phyloP scores from a whole-genome alignment of 2,888 invertebrate genomes.

The Bruchidius siliquastri region DNA sequence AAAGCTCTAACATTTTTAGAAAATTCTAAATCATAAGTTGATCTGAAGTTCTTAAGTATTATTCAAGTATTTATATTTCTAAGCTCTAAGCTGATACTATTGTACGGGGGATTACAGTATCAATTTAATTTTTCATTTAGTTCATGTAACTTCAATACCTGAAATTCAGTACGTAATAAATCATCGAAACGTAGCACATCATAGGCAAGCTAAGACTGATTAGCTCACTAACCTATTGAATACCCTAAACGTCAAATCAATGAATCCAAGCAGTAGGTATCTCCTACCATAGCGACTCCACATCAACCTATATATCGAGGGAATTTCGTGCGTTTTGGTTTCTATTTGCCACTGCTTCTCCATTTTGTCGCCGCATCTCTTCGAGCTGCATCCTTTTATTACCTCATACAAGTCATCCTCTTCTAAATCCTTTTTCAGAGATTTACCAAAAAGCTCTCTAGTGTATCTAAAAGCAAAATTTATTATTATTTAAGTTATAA shows the following conservation, averaged over 20 bases:
- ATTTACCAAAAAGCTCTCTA: conserved; percentile 59
- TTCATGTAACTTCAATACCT: too few relatives aligned
- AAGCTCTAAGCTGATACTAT: too few relatives aligned
- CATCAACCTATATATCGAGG: conserved; percentile 20
- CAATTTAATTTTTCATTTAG: too few relatives aligned
- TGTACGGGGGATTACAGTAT: too few relatives aligned
- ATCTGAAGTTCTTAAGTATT: too few relatives aligned
- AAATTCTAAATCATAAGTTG: too few relatives aligned
- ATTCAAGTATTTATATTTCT: too few relatives aligned
- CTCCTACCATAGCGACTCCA: conserved; percentile 21
- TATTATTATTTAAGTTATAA: background rate
- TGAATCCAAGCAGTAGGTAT: conserved; percentile 18
- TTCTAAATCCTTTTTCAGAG: conserved; percentile 59
- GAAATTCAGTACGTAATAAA: too few relatives aligned
- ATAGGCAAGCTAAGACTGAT: too few relatives aligned
- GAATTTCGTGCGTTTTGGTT: conserved; percentile 12
- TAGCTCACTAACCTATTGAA: conserved; percentile 21
- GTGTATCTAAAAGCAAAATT: conserved; percentile 55
- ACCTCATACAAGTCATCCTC: conserved; percentile 56
- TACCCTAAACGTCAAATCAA: conserved; percentile 18
- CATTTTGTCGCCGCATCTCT: conserved; percentile 31
- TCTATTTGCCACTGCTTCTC: conserved; percentile 31
- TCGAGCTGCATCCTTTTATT: conserved; percentile 40
- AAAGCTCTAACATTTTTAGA: too few relatives aligned
- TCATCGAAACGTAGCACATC: too few relatives aligned